A percentile compares a stretch with the other conserved stretches of the same genome.
Conservation (phyloP, 2,113 vertebrate genomes). For the Cairina moschata region DNA sequence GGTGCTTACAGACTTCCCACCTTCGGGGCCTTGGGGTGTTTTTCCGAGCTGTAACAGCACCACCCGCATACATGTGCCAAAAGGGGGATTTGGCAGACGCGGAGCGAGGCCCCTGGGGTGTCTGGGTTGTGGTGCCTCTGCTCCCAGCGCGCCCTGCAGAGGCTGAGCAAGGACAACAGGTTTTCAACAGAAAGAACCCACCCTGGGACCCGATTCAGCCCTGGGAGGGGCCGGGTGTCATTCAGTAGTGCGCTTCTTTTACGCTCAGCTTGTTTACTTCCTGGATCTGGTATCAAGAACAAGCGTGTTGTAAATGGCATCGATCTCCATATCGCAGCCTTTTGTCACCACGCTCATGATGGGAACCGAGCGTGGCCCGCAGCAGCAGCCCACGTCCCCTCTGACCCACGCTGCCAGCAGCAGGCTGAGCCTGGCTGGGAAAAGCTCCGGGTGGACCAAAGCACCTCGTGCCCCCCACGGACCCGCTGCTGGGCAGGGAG, state of each 20-base stretch:
- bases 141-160: not conserved
- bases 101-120: not conserved
- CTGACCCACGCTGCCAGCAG: not conserved
- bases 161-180: not conserved
- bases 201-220: not conserved
- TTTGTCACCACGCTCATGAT: not conserved
- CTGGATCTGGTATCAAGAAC: not conserved
- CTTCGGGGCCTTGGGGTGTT: not conserved
- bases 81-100: not conserved
- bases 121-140: fast-evolving
- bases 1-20: not conserved
- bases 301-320: not conserved
- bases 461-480: not conserved
- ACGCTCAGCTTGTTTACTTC: not conserved
- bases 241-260: not conserved
- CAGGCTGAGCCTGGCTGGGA: not conserved
- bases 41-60: not conserved
- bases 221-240: not conserved
- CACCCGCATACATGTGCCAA: fast-evolving
- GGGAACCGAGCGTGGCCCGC: not conserved
- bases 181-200: not conserved
- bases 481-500: fast-evolving
- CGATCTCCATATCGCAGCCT: fast-evolving
- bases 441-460: not conserved
- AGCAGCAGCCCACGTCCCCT: not conserved